phyloP scores from a whole-genome alignment of 1,140 invertebrate genomes.

The Temnothorax nylanderi region DNA sequence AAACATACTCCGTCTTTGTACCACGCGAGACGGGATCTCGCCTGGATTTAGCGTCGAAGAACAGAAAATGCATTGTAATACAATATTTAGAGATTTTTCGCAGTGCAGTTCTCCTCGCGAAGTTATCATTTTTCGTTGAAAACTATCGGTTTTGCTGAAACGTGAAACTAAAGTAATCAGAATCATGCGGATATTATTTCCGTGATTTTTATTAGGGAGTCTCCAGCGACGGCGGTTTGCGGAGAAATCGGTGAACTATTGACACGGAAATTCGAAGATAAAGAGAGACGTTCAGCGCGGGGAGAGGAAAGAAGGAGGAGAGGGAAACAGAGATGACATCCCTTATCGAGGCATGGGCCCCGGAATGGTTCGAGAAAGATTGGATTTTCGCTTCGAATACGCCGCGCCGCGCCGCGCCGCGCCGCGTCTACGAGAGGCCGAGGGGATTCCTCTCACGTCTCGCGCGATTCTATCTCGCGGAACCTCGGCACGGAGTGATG shows the following conservation, averaged over 20 bases:
- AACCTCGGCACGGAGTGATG: conserved; percentile 33
- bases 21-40: conserved; percentile 11
- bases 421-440: conserved; percentile 49
- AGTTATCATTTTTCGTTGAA: conserved; percentile 5
- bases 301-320: conserved; percentile 7
- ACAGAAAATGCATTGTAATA: conserved; percentile 14
- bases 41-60: neutral
- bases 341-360: conserved; percentile 62
- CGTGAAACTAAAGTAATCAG: neutral
- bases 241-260: conserved; percentile 43
- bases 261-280: conserved; percentile 51
- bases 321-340: conserved; percentile 51
- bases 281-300: conserved; percentile 31
- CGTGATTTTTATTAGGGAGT: conserved; percentile 18
- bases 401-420: neutral
- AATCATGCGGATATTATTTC: conserved; percentile 2
- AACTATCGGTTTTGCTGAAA: neutral
- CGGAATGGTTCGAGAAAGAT: conserved; percentile 61
- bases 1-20: conserved; percentile 18
- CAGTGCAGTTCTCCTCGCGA: neutral
- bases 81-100: conserved; percentile 1
- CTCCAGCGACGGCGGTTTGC: neutral
- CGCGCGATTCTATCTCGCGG: conserved; percentile 66
- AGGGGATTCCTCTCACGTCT: conserved; percentile 66
- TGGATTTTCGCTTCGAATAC: conserved; percentile 66